Evolutionary conservation across 2,888 invertebrate genomes (phyloP).

Genomic region (Aleiodes leptofemur): DNA sequence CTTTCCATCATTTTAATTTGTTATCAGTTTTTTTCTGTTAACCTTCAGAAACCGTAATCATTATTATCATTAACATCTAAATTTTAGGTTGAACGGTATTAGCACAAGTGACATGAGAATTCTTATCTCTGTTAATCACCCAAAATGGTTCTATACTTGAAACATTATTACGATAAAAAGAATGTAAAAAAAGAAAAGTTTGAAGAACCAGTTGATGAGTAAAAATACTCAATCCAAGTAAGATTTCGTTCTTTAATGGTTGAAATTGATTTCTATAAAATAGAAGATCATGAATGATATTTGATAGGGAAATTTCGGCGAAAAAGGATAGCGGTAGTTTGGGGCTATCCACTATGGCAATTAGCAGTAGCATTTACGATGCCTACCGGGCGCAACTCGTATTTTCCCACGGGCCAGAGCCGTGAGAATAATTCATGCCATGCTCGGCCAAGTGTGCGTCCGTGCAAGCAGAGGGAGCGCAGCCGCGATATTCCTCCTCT

Average conservation of each 20-base stretch:
- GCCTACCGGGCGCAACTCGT: constrained; percentile 70
- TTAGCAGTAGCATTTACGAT: constrained; percentile 72
- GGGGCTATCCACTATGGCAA: constrained; percentile 60
- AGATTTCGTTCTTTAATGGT: neutral
- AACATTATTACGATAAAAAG: neutral
- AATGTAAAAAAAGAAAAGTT: neutral
- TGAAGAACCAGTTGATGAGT: too few species aligned
- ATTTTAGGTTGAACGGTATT: too few species aligned
- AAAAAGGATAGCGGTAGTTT: constrained; percentile 48
- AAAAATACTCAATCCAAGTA: neutral
- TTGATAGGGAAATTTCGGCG: constrained; percentile 52
- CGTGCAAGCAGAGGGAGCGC: constrained; percentile 42
- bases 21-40: too few species aligned
- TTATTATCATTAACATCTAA: too few species aligned
- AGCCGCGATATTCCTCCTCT: constrained; percentile 43
- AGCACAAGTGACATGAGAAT: too few species aligned
- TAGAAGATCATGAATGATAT: constrained; percentile 35
- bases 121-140: too few species aligned
- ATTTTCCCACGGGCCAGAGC: constrained; percentile 73
- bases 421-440: constrained; percentile 74
- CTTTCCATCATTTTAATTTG: too few species aligned
- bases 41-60: too few species aligned
- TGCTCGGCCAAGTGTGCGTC: constrained; percentile 60
- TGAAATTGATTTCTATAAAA: neutral
- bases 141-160: too few species aligned